These are phyloP conservation scores for Chitala chitala DNA, from an alignment of 2,113 vertebrate species.

Conservation along the genomic window DNA sequence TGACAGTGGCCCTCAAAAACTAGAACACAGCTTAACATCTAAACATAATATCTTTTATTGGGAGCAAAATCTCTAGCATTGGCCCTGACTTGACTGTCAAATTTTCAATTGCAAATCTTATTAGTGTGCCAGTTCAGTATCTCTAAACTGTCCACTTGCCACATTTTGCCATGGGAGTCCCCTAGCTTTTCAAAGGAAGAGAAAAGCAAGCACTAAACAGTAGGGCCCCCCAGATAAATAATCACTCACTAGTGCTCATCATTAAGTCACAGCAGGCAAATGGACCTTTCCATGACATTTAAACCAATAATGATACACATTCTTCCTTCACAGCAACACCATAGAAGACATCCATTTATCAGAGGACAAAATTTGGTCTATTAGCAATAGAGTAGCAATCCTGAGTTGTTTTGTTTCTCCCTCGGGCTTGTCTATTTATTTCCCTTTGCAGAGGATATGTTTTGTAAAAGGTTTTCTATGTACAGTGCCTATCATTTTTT, in stretches of 20 bases:
- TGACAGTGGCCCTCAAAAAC: too few relatives aligned
- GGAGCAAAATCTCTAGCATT: too few relatives aligned
- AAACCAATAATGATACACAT: background rate
- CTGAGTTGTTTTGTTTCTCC: background rate
- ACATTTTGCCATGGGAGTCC: background rate
- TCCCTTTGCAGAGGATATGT: too few relatives aligned
- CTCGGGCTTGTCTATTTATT: background rate
- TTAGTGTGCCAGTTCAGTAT: background rate
- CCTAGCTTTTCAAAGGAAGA: background rate
- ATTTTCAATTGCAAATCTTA: background rate
- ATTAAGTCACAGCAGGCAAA: background rate
- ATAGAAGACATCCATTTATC: background rate
- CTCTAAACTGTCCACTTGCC: background rate
- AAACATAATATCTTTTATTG: background rate
- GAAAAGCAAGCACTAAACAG: background rate
- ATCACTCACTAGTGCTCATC: background rate
- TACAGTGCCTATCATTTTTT: background rate
- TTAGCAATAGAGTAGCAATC: background rate
- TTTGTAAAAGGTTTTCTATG: background rate
- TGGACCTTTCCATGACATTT: background rate
- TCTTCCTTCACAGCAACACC: background rate
- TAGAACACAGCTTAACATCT: too few relatives aligned
- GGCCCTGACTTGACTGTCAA: background rate
- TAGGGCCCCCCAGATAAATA: background rate
- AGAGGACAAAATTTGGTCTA: background rate